These are phyloP conservation scores for Glossosoma conforme DNA, from an alignment of 1,140 invertebrate genomes.

Conservation along the genomic window DNA sequence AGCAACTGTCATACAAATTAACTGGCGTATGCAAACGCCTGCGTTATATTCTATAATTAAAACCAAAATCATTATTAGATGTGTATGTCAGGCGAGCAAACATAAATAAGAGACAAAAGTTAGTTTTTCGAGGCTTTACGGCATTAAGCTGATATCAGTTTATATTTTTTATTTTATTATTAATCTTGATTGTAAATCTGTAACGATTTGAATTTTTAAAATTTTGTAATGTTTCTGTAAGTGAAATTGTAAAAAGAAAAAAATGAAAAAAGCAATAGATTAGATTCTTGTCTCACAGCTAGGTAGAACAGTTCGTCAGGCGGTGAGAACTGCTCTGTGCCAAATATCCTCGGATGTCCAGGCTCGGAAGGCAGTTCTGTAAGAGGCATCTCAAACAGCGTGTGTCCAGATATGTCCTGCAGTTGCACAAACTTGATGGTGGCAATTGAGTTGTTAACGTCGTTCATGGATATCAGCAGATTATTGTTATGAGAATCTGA, in stretches of 20 bases:
- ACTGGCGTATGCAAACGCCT: too few species aligned
- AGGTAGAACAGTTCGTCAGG: constrained; percentile 46
- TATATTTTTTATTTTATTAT: too few species aligned
- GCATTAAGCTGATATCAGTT: too few species aligned
- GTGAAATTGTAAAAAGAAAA: too few species aligned
- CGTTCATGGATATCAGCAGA: constrained; percentile 38
- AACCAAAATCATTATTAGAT: too few species aligned
- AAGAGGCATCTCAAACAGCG: constrained; percentile 42
- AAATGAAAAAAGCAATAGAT: background rate
- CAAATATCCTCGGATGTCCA: constrained; percentile 31
- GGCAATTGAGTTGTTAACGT: constrained; percentile 18
- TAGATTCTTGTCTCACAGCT: constrained; percentile 39
- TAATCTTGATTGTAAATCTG: too few species aligned
- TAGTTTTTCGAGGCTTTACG: too few species aligned
- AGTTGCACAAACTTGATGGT: constrained; percentile 37
- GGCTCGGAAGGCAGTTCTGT: constrained; percentile 30
- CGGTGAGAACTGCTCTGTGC: constrained; percentile 40
- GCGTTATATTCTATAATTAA: too few species aligned
- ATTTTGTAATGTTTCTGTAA: constrained; percentile 11
- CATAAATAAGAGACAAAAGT: too few species aligned
- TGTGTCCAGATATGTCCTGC: constrained; percentile 34
- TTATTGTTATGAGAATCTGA: constrained; percentile 43
- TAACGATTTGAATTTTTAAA: background rate
- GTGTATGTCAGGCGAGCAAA: too few species aligned
- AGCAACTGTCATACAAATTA: too few species aligned